These are phyloP conservation scores for Sisyra terminalis DNA, from an alignment of 2,888 invertebrate species.

Conservation along the genomic window DNA sequence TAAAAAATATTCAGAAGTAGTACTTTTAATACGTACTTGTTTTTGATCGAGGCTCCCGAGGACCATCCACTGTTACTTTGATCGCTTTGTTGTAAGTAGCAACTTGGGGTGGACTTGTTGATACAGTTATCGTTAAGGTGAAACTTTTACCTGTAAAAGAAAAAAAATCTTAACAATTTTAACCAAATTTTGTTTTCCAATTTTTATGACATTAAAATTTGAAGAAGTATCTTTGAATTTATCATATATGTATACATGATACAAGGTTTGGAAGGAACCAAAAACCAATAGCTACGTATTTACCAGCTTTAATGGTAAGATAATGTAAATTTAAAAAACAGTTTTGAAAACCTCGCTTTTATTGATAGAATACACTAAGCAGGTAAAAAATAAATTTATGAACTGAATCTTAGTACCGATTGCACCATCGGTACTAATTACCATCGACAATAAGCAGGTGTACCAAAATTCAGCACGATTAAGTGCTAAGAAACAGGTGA, in stretches of 20 bases:
- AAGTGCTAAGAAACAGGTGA: too few relatives aligned
- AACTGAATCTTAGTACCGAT: too few relatives aligned
- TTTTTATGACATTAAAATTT: too few relatives aligned
- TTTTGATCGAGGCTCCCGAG: conserved; percentile 86
- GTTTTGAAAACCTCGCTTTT: too few relatives aligned
- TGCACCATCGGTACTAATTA: neutral
- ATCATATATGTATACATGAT: too few relatives aligned
- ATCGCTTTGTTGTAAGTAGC: conserved; percentile 93
- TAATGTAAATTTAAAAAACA: neutral
- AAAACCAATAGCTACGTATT: too few relatives aligned
- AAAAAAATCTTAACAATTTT: conserved; percentile 8
- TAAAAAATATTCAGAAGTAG: neutral
- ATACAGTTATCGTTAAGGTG: conserved; percentile 88
- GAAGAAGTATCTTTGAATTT: too few relatives aligned
- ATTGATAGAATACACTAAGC: too few relatives aligned
- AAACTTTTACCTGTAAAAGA: conserved; percentile 83
- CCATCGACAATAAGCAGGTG: too few relatives aligned
- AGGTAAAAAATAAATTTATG: too few relatives aligned
- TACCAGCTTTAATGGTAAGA: neutral
- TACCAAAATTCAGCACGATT: too few relatives aligned
- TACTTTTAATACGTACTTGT: conserved; percentile 56
- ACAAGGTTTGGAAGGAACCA: too few relatives aligned
- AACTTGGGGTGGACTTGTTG: conserved; percentile 89
- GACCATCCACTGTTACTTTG: conserved; percentile 96
- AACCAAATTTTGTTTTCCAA: conserved; percentile 1